Evolutionary conservation across 2,797 vertebrate genomes (phyloP), one percentile per base, ranked within the genome.

Genomic region (Valencia hispanica): DNA sequence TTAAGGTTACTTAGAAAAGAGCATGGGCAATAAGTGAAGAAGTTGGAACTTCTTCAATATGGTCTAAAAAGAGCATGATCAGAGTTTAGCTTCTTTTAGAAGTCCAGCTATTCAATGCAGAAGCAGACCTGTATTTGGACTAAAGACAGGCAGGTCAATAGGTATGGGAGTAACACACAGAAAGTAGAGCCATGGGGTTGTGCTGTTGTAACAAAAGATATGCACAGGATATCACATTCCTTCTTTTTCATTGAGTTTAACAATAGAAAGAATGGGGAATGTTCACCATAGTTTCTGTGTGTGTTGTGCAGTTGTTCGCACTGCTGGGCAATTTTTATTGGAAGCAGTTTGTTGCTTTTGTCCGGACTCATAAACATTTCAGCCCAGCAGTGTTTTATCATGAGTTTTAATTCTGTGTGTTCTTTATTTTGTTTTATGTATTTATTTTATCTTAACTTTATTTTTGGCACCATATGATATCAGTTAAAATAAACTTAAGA

Each of bases 221-320:
- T 94, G 94, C 95, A 92, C 87, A 89, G 91, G 89, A 87, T 94
- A 94, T 94, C 93, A 92, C 93, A 95, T 94, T 95, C 93, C 92
- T 81, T 84, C 77, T 53, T 89, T 88, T 88, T 87, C 88, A 92
- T 92, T 94, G 89, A 91, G 66, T 65, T 85, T 25, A 80, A 94
- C 93, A 95, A 94, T 94, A 91, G 91, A 72, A 84, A 84, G 87
- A 93, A 89, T 86, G 90, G 92, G 89, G 91, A 92, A 93, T 80
- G 22, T 93, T 94, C 93, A 86, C 89, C 47, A 20, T 4, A 47
- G 78, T 82, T 79, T 84, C 77, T 89, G 80, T 83, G 22, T 71
- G 57, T 48, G 12, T 15, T 71, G 48, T 59, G 65, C 61, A 45
- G 71, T 81, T 87, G 84, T 83, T 86, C 73, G 81, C 87, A 79